phyloP scores from a whole-genome alignment of 1,140 invertebrate genomes.

The Solenopsis fugax region DNA sequence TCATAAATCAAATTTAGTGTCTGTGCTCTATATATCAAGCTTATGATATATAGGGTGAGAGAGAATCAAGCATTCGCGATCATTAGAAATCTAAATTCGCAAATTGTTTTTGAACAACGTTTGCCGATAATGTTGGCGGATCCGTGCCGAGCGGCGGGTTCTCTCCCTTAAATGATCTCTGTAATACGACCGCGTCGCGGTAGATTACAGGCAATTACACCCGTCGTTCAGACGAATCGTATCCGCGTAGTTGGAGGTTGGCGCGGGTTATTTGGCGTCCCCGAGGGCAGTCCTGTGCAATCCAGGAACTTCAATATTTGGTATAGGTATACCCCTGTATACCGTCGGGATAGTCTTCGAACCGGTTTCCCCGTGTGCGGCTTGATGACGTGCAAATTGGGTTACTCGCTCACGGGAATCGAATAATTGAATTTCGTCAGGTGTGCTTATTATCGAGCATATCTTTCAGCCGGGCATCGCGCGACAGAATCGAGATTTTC shows the following conservation, averaged over 20 bases:
- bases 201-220: slow-evolving; percentile 58
- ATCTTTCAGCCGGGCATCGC: neutral
- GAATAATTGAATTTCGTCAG: slow-evolving; percentile 74
- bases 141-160: neutral
- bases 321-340: slow-evolving; percentile 67
- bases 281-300: slow-evolving; percentile 69
- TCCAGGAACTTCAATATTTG: slow-evolving; percentile 78
- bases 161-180: slow-evolving; percentile 7
- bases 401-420: slow-evolving; percentile 71
- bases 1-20: neutral
- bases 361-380: slow-evolving; percentile 69
- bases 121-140: slow-evolving; percentile 36
- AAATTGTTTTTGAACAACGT: slow-evolving; percentile 45
- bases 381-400: slow-evolving; percentile 76
- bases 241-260: slow-evolving; percentile 46
- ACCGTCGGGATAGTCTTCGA: slow-evolving; percentile 62
- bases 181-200: slow-evolving; percentile 50
- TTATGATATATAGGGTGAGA: too few species aligned
- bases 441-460: slow-evolving; percentile 69
- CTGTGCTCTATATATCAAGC: too few species aligned
- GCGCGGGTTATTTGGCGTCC: slow-evolving; percentile 71
- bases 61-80: neutral
- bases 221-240: slow-evolving; percentile 50
- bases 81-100: slow-evolving; percentile 2
- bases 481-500: slow-evolving; percentile 22